A percentile compares a stretch with the other conserved stretches of the same genome.
Evolutionary conservation across 2,888 invertebrate species (phyloP).

Genomic region (Trileptium ribeirensis): DNA sequence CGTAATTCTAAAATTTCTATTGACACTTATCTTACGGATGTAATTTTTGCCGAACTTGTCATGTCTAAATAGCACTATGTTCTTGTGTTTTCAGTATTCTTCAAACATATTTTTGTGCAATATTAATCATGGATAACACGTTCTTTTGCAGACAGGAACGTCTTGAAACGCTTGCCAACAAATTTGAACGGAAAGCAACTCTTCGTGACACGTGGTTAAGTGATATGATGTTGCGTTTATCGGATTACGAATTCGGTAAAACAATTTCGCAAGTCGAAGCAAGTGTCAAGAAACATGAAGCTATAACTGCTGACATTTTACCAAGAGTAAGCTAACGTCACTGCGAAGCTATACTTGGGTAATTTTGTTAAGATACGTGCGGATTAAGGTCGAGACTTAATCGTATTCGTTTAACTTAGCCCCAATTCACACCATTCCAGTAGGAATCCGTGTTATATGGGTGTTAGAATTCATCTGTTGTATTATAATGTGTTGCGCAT

Average conservation of each 20-base stretch:
- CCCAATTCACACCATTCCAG: neutral
- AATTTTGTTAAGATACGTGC: neutral
- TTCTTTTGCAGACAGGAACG: slow-evolving; percentile 77
- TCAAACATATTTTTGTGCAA: no score
- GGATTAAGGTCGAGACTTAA: neutral
- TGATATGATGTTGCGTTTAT: slow-evolving; percentile 89
- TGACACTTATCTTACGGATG: no score
- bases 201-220: slow-evolving; percentile 88
- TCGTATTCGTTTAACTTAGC: no score
- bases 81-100: no score
- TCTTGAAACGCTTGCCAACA: slow-evolving; percentile 85
- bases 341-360: neutral
- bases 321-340: slow-evolving; percentile 61
- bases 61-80: no score
- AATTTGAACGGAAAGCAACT: slow-evolving; percentile 80
- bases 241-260: slow-evolving; percentile 59
- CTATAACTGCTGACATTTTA: slow-evolving; percentile 89
- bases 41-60: no score
- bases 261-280: slow-evolving; percentile 89
- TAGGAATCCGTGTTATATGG: no score
- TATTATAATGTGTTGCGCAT: no score
- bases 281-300: slow-evolving; percentile 94
- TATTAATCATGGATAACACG: no score
- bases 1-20: no score
- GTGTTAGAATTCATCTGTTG: no score